These are phyloP conservation scores for Corythoichthys haematopterus DNA, from an alignment of 2,113 vertebrate species.

Conservation along the genomic window DNA sequence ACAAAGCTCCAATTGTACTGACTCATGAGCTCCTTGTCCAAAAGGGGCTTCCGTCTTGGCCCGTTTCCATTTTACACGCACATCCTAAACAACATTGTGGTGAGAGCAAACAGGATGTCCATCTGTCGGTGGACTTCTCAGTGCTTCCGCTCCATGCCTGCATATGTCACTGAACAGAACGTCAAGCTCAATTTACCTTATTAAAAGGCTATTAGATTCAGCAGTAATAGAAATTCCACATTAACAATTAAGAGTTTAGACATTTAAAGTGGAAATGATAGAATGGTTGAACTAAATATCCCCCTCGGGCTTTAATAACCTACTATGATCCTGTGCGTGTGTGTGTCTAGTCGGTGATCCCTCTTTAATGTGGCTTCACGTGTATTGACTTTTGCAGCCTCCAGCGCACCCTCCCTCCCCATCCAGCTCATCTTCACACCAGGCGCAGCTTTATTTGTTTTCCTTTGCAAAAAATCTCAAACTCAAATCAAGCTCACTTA, in stretches of 20 bases:
- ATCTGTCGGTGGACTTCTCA: constrained; percentile 1
- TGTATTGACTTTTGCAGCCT: constrained; percentile 27
- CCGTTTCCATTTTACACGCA: constrained; percentile 16
- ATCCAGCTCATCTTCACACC: not conserved
- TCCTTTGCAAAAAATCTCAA: constrained; percentile 19
- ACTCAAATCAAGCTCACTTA: constrained; percentile 29
- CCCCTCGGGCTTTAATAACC: constrained; percentile 43
- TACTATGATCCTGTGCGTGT: constrained; percentile 33
- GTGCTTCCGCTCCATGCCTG: not conserved
- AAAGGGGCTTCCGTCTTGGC: constrained; percentile 9
- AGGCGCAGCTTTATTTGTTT: constrained; percentile 38
- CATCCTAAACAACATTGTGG: constrained; percentile 31
- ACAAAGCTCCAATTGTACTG: constrained; percentile 26
- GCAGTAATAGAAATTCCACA: constrained; percentile 12
- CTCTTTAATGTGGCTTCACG: constrained; percentile 43
- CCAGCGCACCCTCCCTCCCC: not conserved
- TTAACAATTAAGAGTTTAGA: constrained; percentile 25
- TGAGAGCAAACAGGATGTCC: constrained; percentile 45
- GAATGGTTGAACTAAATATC: constrained; percentile 23
- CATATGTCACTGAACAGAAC: constrained; percentile 7
- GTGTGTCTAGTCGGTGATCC: constrained; percentile 42
- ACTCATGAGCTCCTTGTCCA: constrained; percentile 26
- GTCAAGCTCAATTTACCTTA: constrained; percentile 15
- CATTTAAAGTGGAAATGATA: constrained; percentile 17
- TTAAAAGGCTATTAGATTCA: constrained; percentile 15